Evolutionary conservation across 2,888 invertebrate genomes (phyloP).

Genomic region (Harpalus rufipes): DNA sequence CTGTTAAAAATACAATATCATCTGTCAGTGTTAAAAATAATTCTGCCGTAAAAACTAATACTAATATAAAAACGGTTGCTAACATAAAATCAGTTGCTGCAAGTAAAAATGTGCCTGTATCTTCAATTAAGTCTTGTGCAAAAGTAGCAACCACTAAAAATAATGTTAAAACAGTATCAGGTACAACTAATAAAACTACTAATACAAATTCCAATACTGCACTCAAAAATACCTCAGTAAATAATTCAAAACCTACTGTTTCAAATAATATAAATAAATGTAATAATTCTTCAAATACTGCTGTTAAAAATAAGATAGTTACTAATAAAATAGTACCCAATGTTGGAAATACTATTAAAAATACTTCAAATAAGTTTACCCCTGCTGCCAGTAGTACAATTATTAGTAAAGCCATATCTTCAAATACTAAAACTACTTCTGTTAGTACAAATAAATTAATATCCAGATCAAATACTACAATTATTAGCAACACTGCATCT

Average conservation of each 20-base stretch:
- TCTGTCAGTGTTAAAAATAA: no score
- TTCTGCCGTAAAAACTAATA: no score
- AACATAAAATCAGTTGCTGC: no score
- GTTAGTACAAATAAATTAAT: neutral
- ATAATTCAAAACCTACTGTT: neutral
- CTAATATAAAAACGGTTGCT: no score
- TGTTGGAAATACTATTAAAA: no score
- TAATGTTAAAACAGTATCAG: neutral
- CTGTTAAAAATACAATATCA: no score
- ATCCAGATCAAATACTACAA: no score
- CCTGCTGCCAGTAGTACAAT: no score
- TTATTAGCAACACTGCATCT: neutral
- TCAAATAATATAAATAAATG: neutral
- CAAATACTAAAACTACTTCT: neutral
- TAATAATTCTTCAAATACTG: neutral
- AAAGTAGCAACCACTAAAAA: neutral
- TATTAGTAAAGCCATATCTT: neutral
- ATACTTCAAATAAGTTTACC: no score
- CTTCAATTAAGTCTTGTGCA: neutral
- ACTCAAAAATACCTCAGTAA: no score
- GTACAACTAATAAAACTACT: neutral
- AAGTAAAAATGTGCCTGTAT: no score
- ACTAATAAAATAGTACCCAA: neutral
- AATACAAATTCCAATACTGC: neutral
- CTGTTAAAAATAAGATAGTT: neutral